Conservation (phyloP, 2,888 invertebrate species). For the Hemithea aestivaria region DNA sequence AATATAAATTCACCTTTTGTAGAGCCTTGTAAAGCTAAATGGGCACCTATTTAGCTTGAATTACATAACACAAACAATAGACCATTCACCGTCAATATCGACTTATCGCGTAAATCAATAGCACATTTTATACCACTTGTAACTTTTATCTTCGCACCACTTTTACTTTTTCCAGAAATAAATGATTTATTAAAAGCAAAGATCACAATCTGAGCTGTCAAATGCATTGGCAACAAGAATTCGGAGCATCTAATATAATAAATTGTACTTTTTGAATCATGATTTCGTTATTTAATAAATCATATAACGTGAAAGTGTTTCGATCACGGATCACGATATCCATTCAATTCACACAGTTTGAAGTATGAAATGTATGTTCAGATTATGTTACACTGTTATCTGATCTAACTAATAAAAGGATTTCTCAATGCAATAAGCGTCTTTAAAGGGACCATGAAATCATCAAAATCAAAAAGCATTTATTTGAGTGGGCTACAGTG, state of each 20-base stretch:
- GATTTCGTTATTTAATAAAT: conserved; percentile 29
- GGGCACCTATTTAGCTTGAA: conserved; percentile 1
- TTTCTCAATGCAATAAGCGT: too few relatives aligned
- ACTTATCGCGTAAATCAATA: conserved; percentile 12
- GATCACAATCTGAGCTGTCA: conserved; percentile 35
- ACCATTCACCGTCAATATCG: conserved; percentile 11
- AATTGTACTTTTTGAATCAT: conserved; percentile 25
- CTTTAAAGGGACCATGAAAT: too few relatives aligned
- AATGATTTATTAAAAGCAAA: conserved; percentile 13
- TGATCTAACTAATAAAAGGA: too few relatives aligned
- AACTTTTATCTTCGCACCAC: conserved; percentile 13
- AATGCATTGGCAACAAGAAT: conserved; percentile 18
- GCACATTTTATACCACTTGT: conserved; percentile 13
- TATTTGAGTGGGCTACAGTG: too few relatives aligned
- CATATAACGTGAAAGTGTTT: conserved; percentile 40
- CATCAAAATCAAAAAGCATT: too few relatives aligned
- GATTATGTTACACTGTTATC: conserved; percentile 26
- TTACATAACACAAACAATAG: conserved; percentile 11
- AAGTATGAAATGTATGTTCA: conserved; percentile 22
- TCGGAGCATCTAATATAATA: conserved; percentile 16
- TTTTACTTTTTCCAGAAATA: conserved; percentile 21
- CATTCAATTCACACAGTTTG: conserved; percentile 29
- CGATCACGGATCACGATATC: conserved; percentile 32
- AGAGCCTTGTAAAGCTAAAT: too few relatives aligned
- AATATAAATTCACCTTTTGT: too few relatives aligned